phyloP scores from a whole-genome alignment of 2,797 vertebrate genomes.

The Pangasius macronema region DNA sequence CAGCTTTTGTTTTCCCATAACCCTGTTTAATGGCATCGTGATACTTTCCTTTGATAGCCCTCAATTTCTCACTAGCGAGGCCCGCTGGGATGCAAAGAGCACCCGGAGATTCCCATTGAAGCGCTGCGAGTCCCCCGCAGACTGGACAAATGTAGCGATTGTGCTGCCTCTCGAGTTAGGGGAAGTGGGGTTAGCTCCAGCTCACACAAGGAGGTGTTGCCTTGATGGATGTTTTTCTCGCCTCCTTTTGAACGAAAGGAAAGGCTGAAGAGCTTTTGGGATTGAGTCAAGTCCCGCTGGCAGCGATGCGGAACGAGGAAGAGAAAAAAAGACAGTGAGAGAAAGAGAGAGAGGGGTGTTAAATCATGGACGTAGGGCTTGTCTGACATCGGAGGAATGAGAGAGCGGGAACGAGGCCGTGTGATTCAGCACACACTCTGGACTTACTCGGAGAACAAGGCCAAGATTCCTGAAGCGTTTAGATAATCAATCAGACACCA shows the following conservation, averaged over 20 bases:
- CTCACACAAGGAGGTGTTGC: slow-evolving; percentile 36
- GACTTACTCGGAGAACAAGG: neutral
- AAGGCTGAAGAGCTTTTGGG: slow-evolving; percentile 39
- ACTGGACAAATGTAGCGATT: slow-evolving; percentile 77
- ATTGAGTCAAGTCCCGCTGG: slow-evolving; percentile 19
- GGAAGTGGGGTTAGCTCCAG: slow-evolving; percentile 70
- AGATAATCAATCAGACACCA: neutral
- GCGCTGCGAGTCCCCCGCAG: slow-evolving; percentile 70
- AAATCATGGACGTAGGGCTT: slow-evolving; percentile 43
- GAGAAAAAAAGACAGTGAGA: neutral
- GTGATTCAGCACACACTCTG: slow-evolving; percentile 12
- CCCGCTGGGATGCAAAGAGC: slow-evolving; percentile 63
- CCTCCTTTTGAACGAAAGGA: slow-evolving; percentile 35
- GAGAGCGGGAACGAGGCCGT: slow-evolving; percentile 24
- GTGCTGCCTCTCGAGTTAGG: slow-evolving; percentile 65
- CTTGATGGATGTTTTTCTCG: slow-evolving; percentile 46
- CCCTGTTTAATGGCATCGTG: slow-evolving; percentile 73
- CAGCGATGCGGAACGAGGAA: slow-evolving; percentile 21
- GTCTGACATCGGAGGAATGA: slow-evolving; percentile 50
- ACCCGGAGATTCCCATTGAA: slow-evolving; percentile 71
- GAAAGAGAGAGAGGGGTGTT: slow-evolving; percentile 22
- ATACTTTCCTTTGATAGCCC: slow-evolving; percentile 79
- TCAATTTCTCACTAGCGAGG: slow-evolving; percentile 74
- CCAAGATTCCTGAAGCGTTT: neutral
- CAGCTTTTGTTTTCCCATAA: slow-evolving; percentile 76